Evolutionary conservation across 2,113 vertebrate species (phyloP).

Genomic region (Microtus pennsylvanicus): DNA sequence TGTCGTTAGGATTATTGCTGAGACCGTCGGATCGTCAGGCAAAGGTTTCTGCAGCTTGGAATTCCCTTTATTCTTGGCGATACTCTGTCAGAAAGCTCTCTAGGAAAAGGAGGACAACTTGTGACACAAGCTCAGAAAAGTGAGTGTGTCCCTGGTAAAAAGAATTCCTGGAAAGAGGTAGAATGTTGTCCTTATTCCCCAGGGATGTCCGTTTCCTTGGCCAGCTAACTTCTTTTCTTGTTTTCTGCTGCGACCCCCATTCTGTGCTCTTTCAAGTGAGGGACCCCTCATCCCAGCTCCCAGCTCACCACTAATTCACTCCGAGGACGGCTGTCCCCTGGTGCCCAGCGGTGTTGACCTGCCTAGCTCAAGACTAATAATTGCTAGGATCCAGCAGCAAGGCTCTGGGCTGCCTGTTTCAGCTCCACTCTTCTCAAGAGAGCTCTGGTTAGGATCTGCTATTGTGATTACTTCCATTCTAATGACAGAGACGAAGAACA

Average conservation of each 20-base stretch:
- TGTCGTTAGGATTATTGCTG: neutral
- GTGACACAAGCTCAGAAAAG: constrained; percentile 24
- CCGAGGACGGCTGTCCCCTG: neutral
- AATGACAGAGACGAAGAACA: neutral
- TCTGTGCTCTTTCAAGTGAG: constrained; percentile 18
- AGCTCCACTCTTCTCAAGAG: neutral
- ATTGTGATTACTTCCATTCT: neutral
- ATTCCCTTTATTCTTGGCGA: neutral
- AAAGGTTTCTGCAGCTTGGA: neutral
- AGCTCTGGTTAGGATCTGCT: neutral
- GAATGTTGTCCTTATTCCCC: constrained; percentile 5
- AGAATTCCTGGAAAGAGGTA: neutral
- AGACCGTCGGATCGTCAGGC: neutral
- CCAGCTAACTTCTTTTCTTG: neutral
- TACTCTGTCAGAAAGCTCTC: neutral
- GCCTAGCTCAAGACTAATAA: neutral
- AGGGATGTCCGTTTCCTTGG: neutral
- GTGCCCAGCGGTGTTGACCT: neutral
- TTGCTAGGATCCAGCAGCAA: neutral
- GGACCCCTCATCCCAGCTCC: neutral
- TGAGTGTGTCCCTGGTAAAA: neutral
- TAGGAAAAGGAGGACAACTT: neutral
- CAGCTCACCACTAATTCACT: neutral
- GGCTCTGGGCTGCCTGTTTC: neutral
- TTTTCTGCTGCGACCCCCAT: neutral